Evolutionary conservation across 2,113 vertebrate species (phyloP).

Genomic region (Baryphthengus martii): DNA sequence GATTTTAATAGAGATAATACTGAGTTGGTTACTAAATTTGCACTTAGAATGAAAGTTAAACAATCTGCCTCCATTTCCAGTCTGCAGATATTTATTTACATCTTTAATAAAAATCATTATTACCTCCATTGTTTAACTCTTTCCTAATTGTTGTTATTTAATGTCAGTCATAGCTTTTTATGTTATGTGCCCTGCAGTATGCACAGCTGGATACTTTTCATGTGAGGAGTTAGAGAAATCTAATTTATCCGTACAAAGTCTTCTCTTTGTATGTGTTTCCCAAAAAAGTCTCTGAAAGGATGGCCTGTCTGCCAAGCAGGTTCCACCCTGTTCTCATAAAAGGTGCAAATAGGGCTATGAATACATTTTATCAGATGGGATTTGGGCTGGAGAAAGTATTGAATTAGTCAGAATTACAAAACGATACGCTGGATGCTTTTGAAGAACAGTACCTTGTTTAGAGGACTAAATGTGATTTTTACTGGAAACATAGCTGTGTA

Average conservation of each 20-base stretch:
- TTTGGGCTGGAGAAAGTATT: not conserved
- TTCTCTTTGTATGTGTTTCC: not conserved
- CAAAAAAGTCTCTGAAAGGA: not conserved
- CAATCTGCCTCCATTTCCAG: not conserved
- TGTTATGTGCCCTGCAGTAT: not conserved
- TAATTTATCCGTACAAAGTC: not conserved
- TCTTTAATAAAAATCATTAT: not conserved
- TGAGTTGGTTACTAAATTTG: not conserved
- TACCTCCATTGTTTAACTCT: not conserved
- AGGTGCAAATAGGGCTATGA: not conserved
- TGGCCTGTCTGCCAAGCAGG: not conserved
- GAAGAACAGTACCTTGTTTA: not conserved
- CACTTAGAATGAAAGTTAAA: not conserved
- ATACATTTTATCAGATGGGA: not conserved
- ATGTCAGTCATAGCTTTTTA: not conserved
- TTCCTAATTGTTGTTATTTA: not conserved
- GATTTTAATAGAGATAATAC: not conserved
- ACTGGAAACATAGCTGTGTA: not conserved
- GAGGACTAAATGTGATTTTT: not conserved
- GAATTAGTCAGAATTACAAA: not conserved
- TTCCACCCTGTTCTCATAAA: fast-evolving
- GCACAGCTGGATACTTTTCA: not conserved
- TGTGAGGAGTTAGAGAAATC: not conserved
- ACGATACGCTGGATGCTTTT: not conserved
- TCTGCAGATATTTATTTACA: not conserved